Evolutionary conservation across 2,113 vertebrate genomes (phyloP).

Genomic region (Brienomyrus brachyistius): DNA sequence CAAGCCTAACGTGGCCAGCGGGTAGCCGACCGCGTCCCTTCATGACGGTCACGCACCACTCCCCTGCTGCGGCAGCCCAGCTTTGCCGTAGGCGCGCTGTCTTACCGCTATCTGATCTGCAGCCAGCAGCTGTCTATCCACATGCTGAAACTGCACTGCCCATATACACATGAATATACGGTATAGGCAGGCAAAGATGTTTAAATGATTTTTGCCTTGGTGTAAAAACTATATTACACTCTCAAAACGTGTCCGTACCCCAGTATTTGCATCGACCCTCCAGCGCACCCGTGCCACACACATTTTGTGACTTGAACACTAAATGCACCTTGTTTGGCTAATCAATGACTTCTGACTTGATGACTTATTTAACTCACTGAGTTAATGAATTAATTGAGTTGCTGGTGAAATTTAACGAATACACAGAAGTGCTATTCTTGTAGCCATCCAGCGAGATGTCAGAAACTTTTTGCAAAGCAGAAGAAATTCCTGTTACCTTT

Average conservation of each 20-base stretch:
- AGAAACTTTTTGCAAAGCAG: too few species aligned
- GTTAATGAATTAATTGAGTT: neutral
- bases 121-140: neutral
- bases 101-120: neutral
- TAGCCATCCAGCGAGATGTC: neutral
- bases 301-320: neutral
- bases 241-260: neutral
- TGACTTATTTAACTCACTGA: neutral
- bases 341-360: neutral
- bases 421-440: neutral
- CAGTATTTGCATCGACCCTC: neutral
- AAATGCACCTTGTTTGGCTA: neutral
- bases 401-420: neutral
- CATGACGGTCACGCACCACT: neutral
- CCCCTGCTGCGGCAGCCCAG: neutral
- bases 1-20: neutral
- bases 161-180: neutral
- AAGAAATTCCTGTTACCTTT: neutral
- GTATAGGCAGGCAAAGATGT: neutral
- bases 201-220: neutral
- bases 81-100: neutral
- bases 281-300: neutral
- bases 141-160: neutral
- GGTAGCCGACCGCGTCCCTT: neutral
- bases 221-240: neutral